These are phyloP conservation scores for Ceyx cyanopectus DNA, from an alignment of 2,113 vertebrate genomes.

Conservation along the genomic window DNA sequence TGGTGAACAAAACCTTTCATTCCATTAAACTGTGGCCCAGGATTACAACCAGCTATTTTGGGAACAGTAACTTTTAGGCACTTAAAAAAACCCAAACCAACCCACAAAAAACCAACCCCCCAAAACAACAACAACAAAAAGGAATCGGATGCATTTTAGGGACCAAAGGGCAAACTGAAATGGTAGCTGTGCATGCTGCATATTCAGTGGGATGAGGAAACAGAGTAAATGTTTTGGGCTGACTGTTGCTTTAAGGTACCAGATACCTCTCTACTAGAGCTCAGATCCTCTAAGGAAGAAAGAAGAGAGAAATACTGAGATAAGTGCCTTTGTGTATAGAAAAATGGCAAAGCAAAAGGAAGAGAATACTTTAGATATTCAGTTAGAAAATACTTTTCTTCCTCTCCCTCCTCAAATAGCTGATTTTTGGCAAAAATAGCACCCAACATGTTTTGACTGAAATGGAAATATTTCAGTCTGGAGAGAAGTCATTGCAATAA, in stretches of 20 bases:
- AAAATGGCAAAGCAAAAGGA: neutral
- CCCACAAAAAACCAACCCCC: too few species aligned
- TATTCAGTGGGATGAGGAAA: neutral
- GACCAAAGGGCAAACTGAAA: neutral
- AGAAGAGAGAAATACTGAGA: neutral
- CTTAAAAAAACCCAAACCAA: neutral
- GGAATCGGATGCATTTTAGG: neutral
- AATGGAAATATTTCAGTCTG: slow-evolving; percentile 32
- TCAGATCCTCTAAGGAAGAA: neutral
- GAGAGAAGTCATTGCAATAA: neutral
- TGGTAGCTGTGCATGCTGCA: neutral
- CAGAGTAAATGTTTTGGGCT: neutral
- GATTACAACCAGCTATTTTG: neutral
- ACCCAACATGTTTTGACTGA: slow-evolving; percentile 37
- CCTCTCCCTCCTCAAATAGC: neutral
- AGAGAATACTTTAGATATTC: neutral
- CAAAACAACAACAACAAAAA: too few species aligned
- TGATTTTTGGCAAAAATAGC: slow-evolving; percentile 27
- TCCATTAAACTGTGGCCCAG: neutral
- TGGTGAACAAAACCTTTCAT: neutral
- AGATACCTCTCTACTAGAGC: neutral
- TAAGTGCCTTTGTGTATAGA: neutral
- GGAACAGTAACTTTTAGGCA: neutral
- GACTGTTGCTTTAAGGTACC: neutral
- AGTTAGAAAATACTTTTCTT: slow-evolving; percentile 30